phyloP scores from a whole-genome alignment of 2,113 vertebrate genomes.

The Sigmodon hispidus region DNA sequence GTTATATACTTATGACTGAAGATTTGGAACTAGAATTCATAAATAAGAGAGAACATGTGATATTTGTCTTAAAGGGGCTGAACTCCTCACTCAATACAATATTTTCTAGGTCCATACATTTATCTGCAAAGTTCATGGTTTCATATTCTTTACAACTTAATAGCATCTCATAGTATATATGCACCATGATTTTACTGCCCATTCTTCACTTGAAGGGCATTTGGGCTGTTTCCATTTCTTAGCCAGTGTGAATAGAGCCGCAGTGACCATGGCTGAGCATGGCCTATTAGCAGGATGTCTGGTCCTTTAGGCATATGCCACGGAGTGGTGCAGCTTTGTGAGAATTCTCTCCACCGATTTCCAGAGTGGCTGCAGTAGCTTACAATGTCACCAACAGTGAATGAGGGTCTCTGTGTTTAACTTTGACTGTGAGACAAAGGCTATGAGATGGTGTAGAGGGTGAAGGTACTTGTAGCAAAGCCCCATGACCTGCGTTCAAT shows the following conservation, averaged over 20 bases:
- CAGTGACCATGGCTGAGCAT: background rate
- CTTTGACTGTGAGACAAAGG: background rate
- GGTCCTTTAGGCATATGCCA: background rate
- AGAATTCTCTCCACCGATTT: background rate
- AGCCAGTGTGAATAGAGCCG: background rate
- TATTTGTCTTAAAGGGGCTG: background rate
- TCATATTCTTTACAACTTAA: background rate
- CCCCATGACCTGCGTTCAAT: background rate
- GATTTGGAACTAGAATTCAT: background rate
- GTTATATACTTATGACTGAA: background rate
- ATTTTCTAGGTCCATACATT: background rate
- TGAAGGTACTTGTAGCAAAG: background rate
- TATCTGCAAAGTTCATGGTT: background rate
- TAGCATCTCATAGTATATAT: background rate
- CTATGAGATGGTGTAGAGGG: background rate
- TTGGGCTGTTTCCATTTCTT: background rate
- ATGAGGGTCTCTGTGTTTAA: too few relatives aligned
- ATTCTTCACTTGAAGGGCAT: background rate
- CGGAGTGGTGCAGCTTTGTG: background rate
- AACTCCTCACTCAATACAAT: background rate
- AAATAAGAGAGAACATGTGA: background rate
- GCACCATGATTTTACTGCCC: too few relatives aligned
- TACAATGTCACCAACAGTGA: background rate
- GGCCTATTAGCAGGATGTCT: background rate
- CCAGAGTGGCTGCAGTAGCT: background rate